Conservation (phyloP, 1,140 invertebrate genomes). For the Drosophila kepulauana region DNA sequence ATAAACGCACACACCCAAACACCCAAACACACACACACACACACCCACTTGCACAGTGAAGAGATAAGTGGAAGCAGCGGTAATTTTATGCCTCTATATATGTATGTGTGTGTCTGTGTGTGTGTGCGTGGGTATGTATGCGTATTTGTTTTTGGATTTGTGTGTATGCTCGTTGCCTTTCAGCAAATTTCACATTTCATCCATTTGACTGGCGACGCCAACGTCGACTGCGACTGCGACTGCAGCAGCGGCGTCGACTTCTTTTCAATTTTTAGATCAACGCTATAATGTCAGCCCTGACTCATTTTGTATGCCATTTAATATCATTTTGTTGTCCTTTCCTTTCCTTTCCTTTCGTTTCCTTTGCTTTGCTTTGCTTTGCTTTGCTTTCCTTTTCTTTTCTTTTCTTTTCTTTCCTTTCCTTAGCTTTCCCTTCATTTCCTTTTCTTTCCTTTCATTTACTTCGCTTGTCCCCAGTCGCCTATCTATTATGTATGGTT, state of each 20-base stretch:
- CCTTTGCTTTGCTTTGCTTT: constrained; percentile 18
- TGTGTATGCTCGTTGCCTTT: constrained; percentile 18
- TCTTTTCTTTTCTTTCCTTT: constrained; percentile 28
- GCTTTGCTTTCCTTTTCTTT: constrained; percentile 37
- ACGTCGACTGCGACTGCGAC: constrained; percentile 18
- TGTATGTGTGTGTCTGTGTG: constrained; percentile 25
- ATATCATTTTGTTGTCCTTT: constrained; percentile 64
- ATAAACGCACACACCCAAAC: constrained; percentile 61
- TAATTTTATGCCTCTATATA: constrained; percentile 50
- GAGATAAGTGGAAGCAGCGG: constrained; percentile 50
- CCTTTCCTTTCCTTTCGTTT: constrained; percentile 17
- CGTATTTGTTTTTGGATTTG: constrained; percentile 2
- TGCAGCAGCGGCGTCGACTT: constrained; percentile 29
- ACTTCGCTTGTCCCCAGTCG: constrained; percentile 36
- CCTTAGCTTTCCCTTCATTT: constrained; percentile 13
- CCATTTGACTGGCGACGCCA: constrained; percentile 30
- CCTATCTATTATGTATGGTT: constrained; percentile 57
- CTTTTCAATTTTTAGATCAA: constrained; percentile 77
- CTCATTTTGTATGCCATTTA: constrained; percentile 70
- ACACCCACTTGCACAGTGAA: constrained; percentile 19
- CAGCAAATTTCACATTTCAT: constrained; percentile 47
- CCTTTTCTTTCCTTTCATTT: constrained; percentile 18
- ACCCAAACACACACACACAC: constrained; percentile 34
- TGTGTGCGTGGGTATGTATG: constrained; percentile 24
- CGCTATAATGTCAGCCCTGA: constrained; percentile 39